Evolutionary conservation across 2,113 vertebrate species (phyloP), one percentile per base, ranked within the genome.

Genomic region (Centrocercus urophasianus): DNA sequence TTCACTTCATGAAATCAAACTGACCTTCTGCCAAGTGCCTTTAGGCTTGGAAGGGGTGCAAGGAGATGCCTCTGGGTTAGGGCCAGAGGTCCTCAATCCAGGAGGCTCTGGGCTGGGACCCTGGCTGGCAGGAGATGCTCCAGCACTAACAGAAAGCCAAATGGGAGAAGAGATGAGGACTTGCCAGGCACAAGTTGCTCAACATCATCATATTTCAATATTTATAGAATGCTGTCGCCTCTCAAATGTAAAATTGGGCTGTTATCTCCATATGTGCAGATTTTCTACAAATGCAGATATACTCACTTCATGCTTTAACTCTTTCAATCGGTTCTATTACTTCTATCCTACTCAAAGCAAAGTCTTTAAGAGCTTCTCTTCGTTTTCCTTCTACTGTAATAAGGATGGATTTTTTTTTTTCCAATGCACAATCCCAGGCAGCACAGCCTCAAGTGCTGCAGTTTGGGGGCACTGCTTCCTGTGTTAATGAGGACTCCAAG

Each of bases 201-300:
- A 69, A 19, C 70, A 87, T 89, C 76, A 56, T 66, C 84, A 34
- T 76, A 74, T 89, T 90, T 88, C 92, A 84, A 92, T 90, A 95
- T 94, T 95, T 90, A 87, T 95, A 69, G 92, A 36, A 74, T 87
- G 48, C 79, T 88, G 61, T 64, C 1, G 3, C 79, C 54, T 94
- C 78, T 84, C 60, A 69, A 69, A 90, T 81, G 86, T 88, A 74
- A 92, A 90, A 84, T 40, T 84, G 48, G 60, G 77, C 81, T 67
- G 47, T 87, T 93, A 76, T 80, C 92, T 69, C 54, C 0, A 3
- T 73, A 59, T 48, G 54, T 67, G 65, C 94, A 92, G 65, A 38
- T 59, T 79, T 79, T 15, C 78, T 83, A 80, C 38, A 15, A 80
- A 83, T 59, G 78, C 78, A 73, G 92, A 80, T 86, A 59, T 36